phyloP scores from a whole-genome alignment of 2,113 vertebrate species.

The Ciconia boyciana region DNA sequence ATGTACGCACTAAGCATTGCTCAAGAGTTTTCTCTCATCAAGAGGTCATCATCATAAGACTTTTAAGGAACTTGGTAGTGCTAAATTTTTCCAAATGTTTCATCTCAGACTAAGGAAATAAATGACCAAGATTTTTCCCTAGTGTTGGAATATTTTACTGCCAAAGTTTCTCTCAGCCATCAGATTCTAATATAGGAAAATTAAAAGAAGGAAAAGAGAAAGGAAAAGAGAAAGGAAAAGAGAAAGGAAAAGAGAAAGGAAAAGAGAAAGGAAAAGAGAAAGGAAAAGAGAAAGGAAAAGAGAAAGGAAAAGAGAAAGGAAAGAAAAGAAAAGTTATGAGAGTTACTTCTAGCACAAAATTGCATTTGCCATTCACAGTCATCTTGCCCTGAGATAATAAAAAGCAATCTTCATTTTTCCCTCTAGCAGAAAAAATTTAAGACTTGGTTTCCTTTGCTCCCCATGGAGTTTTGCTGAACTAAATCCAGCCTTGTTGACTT shows the following conservation, averaged over 20 bases:
- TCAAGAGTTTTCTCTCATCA: background rate
- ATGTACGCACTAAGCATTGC: background rate
- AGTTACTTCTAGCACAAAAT: background rate
- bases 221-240: background rate
- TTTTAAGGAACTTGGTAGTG: background rate
- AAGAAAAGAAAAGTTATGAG: background rate
- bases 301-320: background rate
- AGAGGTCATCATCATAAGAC: background rate
- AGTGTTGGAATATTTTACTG: background rate
- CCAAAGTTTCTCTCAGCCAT: background rate
- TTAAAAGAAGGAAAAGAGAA: background rate
- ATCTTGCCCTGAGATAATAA: background rate
- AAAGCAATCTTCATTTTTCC: background rate
- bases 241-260: background rate
- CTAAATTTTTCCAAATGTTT: background rate
- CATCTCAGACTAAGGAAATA: background rate
- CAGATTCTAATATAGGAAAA: background rate
- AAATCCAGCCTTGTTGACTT: background rate
- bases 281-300: background rate
- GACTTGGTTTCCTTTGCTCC: background rate
- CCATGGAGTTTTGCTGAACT: background rate
- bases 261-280: background rate
- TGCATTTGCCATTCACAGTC: background rate
- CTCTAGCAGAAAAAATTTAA: background rate
- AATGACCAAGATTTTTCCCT: background rate